These are phyloP conservation scores for Dissostichus mawsoni DNA, from an alignment of 2,113 vertebrate genomes.

Conservation along the genomic window DNA sequence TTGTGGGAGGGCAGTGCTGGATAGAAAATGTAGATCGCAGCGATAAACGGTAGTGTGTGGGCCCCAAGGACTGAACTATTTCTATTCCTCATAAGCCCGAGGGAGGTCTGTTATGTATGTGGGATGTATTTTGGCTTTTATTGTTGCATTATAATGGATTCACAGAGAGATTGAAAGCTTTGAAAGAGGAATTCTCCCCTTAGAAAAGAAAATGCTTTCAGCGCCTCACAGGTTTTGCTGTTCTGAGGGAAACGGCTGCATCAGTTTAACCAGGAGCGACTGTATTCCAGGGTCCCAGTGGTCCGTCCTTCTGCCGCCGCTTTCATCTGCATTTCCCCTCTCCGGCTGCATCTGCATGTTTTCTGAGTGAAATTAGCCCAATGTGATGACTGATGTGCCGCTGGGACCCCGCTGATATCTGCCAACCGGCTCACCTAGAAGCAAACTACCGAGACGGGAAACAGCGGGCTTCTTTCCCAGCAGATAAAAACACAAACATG, in stretches of 20 bases:
- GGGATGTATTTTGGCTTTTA: slow-evolving; percentile 65
- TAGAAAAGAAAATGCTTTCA: slow-evolving; percentile 57
- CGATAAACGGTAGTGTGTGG: neutral
- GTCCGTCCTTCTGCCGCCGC: slow-evolving; percentile 36
- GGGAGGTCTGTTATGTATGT: slow-evolving; percentile 56
- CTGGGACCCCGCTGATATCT: slow-evolving; percentile 62
- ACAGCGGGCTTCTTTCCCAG: slow-evolving; percentile 65
- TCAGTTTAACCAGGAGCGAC: slow-evolving; percentile 56
- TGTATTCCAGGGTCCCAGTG: slow-evolving; percentile 53
- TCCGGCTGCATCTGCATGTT: slow-evolving; percentile 59
- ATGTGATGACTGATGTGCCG: slow-evolving; percentile 58
- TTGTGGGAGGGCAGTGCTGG: slow-evolving; percentile 13
- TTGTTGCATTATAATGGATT: slow-evolving; percentile 73
- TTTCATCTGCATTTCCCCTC: slow-evolving; percentile 66
- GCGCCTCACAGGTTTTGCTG: slow-evolving; percentile 59
- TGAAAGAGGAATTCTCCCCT: slow-evolving; percentile 65
- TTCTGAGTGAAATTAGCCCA: slow-evolving; percentile 67
- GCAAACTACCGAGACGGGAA: slow-evolving; percentile 55
- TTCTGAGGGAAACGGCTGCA: slow-evolving; percentile 59
- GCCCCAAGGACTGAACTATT: slow-evolving; percentile 36
- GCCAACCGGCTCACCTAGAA: slow-evolving; percentile 53
- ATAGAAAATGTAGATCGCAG: slow-evolving; percentile 53
- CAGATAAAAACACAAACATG: slow-evolving; percentile 71
- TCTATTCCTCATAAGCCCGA: slow-evolving; percentile 47
- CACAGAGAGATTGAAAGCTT: slow-evolving; percentile 54